Conservation (phyloP, 2,113 vertebrate species). For the Prunella himalayana region DNA sequence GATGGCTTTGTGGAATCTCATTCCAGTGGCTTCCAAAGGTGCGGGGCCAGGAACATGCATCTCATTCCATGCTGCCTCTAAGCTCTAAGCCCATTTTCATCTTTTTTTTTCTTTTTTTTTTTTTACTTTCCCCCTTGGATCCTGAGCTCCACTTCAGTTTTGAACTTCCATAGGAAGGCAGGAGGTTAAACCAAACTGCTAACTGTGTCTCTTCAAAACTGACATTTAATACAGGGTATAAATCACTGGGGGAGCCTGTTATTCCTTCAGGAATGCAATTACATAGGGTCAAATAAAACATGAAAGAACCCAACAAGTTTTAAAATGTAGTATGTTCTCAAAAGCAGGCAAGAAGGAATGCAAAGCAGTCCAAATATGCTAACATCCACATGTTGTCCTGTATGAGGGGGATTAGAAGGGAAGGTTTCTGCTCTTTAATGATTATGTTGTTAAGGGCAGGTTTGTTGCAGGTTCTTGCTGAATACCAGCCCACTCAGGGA, state of each 20-base stretch:
- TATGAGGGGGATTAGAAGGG: constrained; percentile 70
- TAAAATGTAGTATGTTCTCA: constrained; percentile 94
- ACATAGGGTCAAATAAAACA: constrained; percentile 99
- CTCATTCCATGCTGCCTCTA: background rate
- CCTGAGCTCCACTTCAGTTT: constrained; percentile 55
- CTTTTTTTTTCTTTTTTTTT: background rate
- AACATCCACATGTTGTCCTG: constrained; percentile 87
- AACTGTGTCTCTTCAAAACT: constrained; percentile 91
- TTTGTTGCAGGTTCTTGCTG: background rate
- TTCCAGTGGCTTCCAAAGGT: background rate
- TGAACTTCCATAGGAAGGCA: constrained; percentile 77
- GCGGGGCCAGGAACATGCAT: background rate
- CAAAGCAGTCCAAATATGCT: constrained; percentile 96
- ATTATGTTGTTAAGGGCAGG: constrained; percentile 59
- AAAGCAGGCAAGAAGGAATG: constrained; percentile 92
- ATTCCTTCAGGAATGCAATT: constrained; percentile 99
- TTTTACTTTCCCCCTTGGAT: constrained; percentile 17
- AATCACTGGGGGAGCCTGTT: constrained; percentile 92
- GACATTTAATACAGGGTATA: constrained; percentile 96
- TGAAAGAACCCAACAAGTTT: constrained; percentile 98
- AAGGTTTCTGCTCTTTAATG: constrained; percentile 72
- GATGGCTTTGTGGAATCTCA: constrained; percentile 3
- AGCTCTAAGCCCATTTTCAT: constrained; percentile 8
- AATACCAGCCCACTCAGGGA: background rate
- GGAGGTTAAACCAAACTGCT: constrained; percentile 85